Base-by-base conservation (phyloP, 2,888 invertebrate genomes). In the Meiosimyza decipiens region DNA sequence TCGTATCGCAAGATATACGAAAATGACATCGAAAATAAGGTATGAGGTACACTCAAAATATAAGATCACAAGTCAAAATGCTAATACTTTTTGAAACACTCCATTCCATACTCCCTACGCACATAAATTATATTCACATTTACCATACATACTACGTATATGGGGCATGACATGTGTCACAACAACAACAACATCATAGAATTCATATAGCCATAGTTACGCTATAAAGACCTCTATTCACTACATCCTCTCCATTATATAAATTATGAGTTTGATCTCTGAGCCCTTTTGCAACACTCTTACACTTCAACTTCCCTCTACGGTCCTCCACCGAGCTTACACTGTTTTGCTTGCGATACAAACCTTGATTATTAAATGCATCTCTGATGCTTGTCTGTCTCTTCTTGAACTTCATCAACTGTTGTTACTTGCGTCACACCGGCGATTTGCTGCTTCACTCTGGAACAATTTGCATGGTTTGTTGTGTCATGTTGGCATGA, bases 251-350 rank as follows among this genome's bases (percentile, higher is more conserved):
- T 62, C 2, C 60, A 40, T 62, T 40, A 11, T 18, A 33, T 55
- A 47, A 55, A 55, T 47, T 40, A 55, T 55, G 57, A 67, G 67
- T 47, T 55, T 55, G 57, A 73, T 16, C 73, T 28, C 16, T 70
- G 72, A 50, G 64, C 28, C 51, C 13, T 16, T 18, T 64, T 64
- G 64, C 4, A 22, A 6, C 18, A 18, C 51, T 64, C 9, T 9
- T 28, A 13, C 15, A 15, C 28, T 28, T 12, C 33, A 0, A 5
- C 28, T 60, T 9, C 28, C 11, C 59, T 13, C 59, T 15, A 6
- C 28, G 28, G 6, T 33, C 28, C 2, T 28, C 9, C 3, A 15
- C 28, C 18, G 28, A 22, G 28, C 11, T 15, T 12, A 28, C 57
- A 18, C 40, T 2, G 22, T 57, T 13, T 57, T 28, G 7, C 13